Evolutionary conservation across 1,140 invertebrate genomes (phyloP), one percentile per base, ranked within the genome.

Genomic region (Andricus grossulariae): DNA sequence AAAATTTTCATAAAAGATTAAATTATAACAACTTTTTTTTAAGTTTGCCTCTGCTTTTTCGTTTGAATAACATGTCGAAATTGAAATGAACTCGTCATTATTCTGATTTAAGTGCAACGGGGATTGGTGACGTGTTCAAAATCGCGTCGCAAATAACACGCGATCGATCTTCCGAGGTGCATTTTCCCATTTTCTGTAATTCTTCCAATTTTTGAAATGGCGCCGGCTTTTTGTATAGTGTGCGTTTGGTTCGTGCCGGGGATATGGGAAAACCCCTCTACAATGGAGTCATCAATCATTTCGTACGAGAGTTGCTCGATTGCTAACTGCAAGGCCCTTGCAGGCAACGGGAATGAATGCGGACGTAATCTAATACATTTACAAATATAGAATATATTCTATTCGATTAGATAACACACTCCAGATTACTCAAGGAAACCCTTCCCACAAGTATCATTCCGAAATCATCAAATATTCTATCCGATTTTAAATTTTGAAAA

Each of bases 201-300:
- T 88, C 86, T 80, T 78, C 73, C 83, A 83, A 86, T 89, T 88
- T 88, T 88, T 79, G 85, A 86, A 88, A 88, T 88, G 83, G 86
- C 87, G 85, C 74, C 82, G 77, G 39, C 70, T 87, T 89, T 88
- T 86, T 88, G 86, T 88, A 86, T 80, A 82, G 79, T 72, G 80
- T 77, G 75, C 80, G 83, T 76, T 82, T 81, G 82, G 74, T 77
- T 87, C 85, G 84, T 85, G 84, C 80, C 82, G 54, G 84, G 82
- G 83, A 87, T 84, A 86, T 85, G 85, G 85, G 86, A 88, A 60
- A 88, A 89, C 79, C 80, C 81, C 54, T 80, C 81, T 83, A 89
- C 88, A 89, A 89, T 89, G 82, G 85, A 88, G 86, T 89, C 87
- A 89, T 89, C 88, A 83, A 89, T 89, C 88, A 89, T 88, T 85